Evolutionary conservation across 2,113 vertebrate genomes (phyloP).

Genomic region (Lagenorhynchus albirostris): DNA sequence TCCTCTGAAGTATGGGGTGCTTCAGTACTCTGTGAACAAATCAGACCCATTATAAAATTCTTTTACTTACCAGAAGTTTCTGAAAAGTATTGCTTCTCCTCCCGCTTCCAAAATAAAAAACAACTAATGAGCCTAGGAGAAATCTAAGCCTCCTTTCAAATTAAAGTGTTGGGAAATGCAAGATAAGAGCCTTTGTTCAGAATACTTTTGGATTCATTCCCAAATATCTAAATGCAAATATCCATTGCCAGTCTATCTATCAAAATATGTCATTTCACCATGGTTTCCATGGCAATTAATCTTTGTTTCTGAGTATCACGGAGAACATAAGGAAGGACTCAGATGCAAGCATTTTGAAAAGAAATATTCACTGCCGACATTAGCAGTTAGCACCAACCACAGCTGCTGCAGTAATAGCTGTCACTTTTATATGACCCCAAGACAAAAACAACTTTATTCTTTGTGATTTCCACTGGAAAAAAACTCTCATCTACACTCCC

Average conservation of each 20-base stretch:
- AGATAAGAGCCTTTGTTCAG: background rate
- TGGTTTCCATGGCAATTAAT: conserved; percentile 3
- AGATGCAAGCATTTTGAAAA: background rate
- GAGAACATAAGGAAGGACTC: background rate
- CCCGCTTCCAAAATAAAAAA: rapidly evolving
- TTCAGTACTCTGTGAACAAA: background rate
- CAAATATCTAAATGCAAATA: conserved; percentile 15
- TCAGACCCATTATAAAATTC: background rate
- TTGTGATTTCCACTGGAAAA: background rate
- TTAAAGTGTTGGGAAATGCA: background rate
- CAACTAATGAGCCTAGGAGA: rapidly evolving
- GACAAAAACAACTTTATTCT: background rate
- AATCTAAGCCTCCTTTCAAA: background rate
- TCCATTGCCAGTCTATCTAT: background rate
- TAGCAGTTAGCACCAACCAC: background rate
- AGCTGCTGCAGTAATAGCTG: background rate
- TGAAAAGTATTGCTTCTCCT: rapidly evolving
- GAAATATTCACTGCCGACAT: background rate
- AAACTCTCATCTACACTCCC: background rate
- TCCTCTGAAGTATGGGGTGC: background rate
- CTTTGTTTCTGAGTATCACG: background rate
- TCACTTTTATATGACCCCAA: background rate
- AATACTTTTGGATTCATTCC: background rate
- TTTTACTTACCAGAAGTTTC: background rate
- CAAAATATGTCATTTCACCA: background rate